Conservation (phyloP, 2,797 vertebrate species). For the Fringilla coelebs region DNA sequence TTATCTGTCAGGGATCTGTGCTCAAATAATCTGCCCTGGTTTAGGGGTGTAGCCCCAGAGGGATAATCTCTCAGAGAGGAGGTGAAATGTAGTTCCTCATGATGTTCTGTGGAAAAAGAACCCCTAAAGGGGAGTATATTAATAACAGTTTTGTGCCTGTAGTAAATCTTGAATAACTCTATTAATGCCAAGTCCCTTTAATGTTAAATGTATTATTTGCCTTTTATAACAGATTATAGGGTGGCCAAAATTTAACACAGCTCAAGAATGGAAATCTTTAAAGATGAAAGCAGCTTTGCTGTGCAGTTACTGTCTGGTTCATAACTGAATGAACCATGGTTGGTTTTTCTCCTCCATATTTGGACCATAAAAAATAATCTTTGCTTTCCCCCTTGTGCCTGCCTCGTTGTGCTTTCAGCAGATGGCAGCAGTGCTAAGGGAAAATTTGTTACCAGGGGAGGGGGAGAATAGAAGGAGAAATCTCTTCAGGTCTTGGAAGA, state of each 20-base stretch:
- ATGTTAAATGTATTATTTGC: background rate
- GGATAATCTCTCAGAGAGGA: background rate
- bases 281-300: background rate
- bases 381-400: background rate
- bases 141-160: background rate
- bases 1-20: background rate
- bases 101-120: background rate
- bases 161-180: background rate
- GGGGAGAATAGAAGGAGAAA: background rate
- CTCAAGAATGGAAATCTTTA: background rate
- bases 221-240: background rate
- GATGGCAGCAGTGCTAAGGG: slow-evolving; percentile 59
- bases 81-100: background rate
- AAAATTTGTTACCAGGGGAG: background rate
- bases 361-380: background rate
- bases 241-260: background rate
- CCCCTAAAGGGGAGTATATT: background rate
- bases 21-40: background rate
- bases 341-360: background rate
- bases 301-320: background rate
- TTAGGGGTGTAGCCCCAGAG: background rate
- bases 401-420: background rate
- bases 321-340: rapidly evolving
- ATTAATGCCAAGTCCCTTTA: background rate
- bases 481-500: background rate